Conservation (phyloP, 2,113 vertebrate genomes). For the Pollimyrus isidori region DNA sequence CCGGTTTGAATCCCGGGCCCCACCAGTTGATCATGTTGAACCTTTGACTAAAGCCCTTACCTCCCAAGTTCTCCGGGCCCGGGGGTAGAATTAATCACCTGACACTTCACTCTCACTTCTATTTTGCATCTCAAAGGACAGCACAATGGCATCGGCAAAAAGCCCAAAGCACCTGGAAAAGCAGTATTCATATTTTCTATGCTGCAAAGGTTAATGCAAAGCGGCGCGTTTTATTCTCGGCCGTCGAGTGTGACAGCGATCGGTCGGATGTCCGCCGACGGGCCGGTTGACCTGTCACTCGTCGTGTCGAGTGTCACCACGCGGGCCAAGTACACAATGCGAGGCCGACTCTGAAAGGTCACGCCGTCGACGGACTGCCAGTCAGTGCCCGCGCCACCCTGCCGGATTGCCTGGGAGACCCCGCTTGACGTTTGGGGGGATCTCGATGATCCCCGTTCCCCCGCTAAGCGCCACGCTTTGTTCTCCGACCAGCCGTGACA, state of each 20-base stretch:
- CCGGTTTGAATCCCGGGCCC: background rate
- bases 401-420: constrained; percentile 29
- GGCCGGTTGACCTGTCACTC: background rate
- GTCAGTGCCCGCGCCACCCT: constrained; percentile 23
- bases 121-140: background rate
- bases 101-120: background rate
- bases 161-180: background rate
- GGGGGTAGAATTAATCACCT: background rate
- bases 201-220: background rate
- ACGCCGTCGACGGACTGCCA: constrained; percentile 21
- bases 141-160: background rate
- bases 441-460: constrained; percentile 32
- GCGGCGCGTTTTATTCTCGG: background rate
- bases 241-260: background rate
- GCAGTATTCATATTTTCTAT: background rate
- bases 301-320: background rate
- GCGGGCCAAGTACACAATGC: constrained; percentile 2
- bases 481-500: constrained; percentile 31
- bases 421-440: constrained; percentile 31
- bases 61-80: background rate
- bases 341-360: constrained; percentile 38
- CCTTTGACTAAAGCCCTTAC: background rate
- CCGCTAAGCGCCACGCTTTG: constrained; percentile 33
- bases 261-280: background rate
- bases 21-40: background rate